Percentiles rank a stretch among this genome's conserved stretches.
Conservation (phyloP, 2,797 vertebrate genomes). For the Urosaurus nigricauda region DNA sequence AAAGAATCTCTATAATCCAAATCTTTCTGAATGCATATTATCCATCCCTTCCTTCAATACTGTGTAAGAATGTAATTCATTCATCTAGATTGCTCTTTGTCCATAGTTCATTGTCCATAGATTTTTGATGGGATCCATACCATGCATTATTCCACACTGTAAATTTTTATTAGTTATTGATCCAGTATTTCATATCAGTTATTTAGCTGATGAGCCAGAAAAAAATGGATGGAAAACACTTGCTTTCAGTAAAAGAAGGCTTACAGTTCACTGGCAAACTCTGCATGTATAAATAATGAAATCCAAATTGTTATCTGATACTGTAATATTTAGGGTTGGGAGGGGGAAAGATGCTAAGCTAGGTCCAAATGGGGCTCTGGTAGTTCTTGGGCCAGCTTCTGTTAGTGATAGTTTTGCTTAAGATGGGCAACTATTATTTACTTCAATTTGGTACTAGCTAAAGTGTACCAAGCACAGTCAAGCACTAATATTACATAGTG, state of each 20-base stretch:
- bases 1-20: constrained; percentile 18
- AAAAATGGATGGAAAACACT: constrained; percentile 20
- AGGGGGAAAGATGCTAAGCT: not conserved
- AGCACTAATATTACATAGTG: no score
- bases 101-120: accelerated
- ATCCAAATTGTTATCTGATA: not conserved
- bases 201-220: accelerated
- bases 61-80: constrained; percentile 41
- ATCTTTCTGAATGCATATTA: not conserved
- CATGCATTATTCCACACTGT: not conserved
- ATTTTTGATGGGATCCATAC: not conserved
- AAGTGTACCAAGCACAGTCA: no score
- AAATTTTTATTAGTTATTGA: constrained; percentile 31
- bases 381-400: constrained; percentile 5
- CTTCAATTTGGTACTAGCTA: no score
- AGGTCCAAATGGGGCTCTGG: not conserved
- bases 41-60: constrained; percentile 8
- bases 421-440: no score
- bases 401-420: not conserved
- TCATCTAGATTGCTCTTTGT: constrained; percentile 14
- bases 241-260: constrained; percentile 24
- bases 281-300: constrained; percentile 16
- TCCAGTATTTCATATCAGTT: constrained; percentile 25
- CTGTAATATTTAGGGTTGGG: not conserved
- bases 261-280: not conserved